phyloP scores from a whole-genome alignment of 2,113 vertebrate species.

The Bufo gargarizans region DNA sequence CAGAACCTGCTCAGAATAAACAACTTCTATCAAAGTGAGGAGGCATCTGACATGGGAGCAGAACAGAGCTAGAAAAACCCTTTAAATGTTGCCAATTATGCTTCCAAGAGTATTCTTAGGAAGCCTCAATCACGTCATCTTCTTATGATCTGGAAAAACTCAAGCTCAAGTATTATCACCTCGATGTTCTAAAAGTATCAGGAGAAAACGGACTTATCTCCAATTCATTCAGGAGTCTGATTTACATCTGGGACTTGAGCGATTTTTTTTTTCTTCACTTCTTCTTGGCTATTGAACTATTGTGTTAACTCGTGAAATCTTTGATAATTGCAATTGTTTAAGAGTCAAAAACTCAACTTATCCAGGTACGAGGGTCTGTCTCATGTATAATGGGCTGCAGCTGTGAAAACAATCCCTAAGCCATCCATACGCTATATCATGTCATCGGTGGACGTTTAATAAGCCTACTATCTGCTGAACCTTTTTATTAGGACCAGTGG shows the following conservation, averaged over 20 bases:
- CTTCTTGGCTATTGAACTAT: background rate
- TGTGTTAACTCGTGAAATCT: constrained; percentile 75
- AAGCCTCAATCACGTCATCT: background rate
- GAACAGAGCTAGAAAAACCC: background rate
- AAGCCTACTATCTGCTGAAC: constrained; percentile 69
- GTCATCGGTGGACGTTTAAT: constrained; percentile 77
- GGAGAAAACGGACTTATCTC: constrained; percentile 12
- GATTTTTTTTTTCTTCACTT: background rate
- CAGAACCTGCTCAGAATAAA: no score
- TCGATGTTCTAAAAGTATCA: constrained; percentile 10
- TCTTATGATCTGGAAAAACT: constrained; percentile 21
- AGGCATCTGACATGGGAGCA: background rate
- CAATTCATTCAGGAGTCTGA: background rate
- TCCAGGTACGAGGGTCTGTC: constrained; percentile 67
- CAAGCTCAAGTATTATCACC: constrained; percentile 10
- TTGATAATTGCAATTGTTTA: constrained; percentile 78
- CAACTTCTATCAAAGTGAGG: no score
- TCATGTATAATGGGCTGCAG: constrained; percentile 74
- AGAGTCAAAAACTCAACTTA: constrained; percentile 74
- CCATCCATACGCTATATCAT: constrained; percentile 72
- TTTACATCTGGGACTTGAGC: background rate
- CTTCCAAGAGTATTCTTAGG: background rate
- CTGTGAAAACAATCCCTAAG: constrained; percentile 77
- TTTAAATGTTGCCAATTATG: background rate
- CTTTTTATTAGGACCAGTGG: constrained; percentile 74